phyloP scores from a whole-genome alignment of 2,888 invertebrate genomes.

The Lomographa bimaculata region DNA sequence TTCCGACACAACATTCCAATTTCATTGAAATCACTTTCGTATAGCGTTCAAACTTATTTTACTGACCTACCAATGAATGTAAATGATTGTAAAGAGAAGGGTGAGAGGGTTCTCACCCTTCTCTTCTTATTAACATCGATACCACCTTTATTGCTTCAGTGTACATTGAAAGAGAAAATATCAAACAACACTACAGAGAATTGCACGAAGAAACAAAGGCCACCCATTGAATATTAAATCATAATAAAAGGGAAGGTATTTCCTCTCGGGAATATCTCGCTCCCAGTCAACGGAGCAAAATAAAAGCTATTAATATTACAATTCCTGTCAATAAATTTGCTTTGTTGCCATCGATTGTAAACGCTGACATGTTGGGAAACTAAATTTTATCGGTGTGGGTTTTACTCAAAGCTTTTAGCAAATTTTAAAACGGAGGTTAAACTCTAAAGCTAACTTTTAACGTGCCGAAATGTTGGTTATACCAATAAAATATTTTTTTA shows the following conservation, averaged over 20 bases:
- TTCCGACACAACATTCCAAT: constrained; percentile 11
- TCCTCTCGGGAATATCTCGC: constrained; percentile 16
- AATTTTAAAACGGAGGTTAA: constrained; percentile 1
- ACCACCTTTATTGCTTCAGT: constrained; percentile 47
- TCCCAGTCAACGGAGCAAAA: constrained; percentile 16
- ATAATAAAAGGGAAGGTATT: constrained; percentile 31
- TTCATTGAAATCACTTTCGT: constrained; percentile 15
- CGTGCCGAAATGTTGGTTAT: too few species aligned
- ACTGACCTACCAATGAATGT: constrained; percentile 50
- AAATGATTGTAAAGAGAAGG: constrained; percentile 58
- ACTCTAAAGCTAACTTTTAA: too few species aligned
- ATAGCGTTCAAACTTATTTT: constrained; percentile 17
- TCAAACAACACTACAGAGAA: constrained; percentile 37
- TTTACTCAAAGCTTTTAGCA: constrained; percentile 9
- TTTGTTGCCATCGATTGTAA: constrained; percentile 19
- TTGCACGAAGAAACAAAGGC: constrained; percentile 35
- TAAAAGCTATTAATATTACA: constrained; percentile 29
- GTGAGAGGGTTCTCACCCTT: constrained; percentile 47
- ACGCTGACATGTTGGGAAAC: constrained; percentile 10
- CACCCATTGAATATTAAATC: constrained; percentile 41
- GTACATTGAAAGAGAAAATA: constrained; percentile 52
- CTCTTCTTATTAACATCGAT: constrained; percentile 55
- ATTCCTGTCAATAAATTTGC: constrained; percentile 24
- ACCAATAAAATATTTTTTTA: too few species aligned
- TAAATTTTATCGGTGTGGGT: constrained; percentile 10